Base-by-base conservation (phyloP, 2,888 invertebrate species). In the Melanotus villosus region DNA sequence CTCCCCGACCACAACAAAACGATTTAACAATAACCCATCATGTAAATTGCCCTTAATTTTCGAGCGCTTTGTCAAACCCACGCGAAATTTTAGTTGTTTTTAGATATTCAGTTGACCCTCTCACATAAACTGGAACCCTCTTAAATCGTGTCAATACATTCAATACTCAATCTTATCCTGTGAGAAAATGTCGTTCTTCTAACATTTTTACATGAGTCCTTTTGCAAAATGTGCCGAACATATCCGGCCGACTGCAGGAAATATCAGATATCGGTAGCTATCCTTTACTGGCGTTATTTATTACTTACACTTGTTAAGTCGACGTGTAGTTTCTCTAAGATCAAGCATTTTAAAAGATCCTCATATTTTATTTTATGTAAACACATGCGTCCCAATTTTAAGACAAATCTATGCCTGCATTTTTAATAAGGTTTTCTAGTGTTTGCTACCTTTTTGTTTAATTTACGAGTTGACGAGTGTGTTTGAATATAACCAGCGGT, bases 171-270 rank as follows among this genome's bases (percentile, higher is more conserved):
- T 32, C 19, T 47, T 47, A 47, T 47, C n/a, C 23, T 23, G 47
- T 1, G 23, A 4, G 14, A 41, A 23, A 23, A 4, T n/a, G 14
- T n/a, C 18, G 16, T 47, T 47, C 14, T 47, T 47, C 47, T 23
- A 23, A 7, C 21, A 47, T 23, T 47, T 43, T 23, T 47, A 7
- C 47, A 32, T 50, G 30, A 50, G 18, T 14, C 16, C 30, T 30
- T 16, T 23, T 32, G 52, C 52, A 52, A 32, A 52, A 52, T 52
- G 52, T 52, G 34, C 23, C 52, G 16, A 32, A 32, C 18, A 26
- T 50, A 52, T 52, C 52, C 52, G 52, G 52, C 32, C 52, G 52
- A 30, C 32, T 52, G 34, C 52, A 52, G 52, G 52, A 52, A 52
- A 34, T 52, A 52, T 52, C 52, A 52, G 52, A 52, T 52, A 52